A percentile compares a stretch with the other conserved stretches of the same genome.
Evolutionary conservation across 53 echinoderm and acorn worm genomes (phyloP).

Genomic region (Zoroaster sp.): DNA sequence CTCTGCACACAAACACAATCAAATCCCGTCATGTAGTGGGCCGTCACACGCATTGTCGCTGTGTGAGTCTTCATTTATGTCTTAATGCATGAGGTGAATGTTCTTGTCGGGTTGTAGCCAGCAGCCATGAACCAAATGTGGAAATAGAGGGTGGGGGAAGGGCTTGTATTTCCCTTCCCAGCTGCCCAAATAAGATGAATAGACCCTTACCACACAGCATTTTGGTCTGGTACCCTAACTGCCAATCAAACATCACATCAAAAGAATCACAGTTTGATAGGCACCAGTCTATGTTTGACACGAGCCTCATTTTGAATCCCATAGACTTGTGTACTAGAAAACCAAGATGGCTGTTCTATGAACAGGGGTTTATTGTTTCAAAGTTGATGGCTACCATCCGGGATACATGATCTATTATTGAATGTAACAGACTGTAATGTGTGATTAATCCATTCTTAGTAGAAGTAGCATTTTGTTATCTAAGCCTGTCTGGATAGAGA

Average conservation of each 20-base stretch:
- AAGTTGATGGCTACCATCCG: no score
- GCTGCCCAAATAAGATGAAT: no score
- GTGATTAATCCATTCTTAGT: no score
- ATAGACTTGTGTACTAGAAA: no score
- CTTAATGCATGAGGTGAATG: slow-evolving; percentile 12
- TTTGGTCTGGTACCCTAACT: not conserved
- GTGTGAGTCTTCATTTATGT: slow-evolving; percentile 35
- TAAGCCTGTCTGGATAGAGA: no score
- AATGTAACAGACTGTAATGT: no score
- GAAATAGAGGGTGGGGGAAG: not conserved
- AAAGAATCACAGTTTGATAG: not conserved
- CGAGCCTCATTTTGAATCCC: no score
- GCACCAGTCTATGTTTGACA: not conserved
- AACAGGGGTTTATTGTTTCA: no score
- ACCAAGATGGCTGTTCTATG: no score
- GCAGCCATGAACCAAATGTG: not conserved
- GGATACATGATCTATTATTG: no score
- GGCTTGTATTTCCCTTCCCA: not conserved
- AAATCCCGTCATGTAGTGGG: slow-evolving; percentile 30
- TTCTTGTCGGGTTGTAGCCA: not conserved
- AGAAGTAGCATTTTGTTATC: no score
- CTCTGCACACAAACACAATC: slow-evolving; percentile 9
- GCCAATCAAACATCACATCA: not conserved
- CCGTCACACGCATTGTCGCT: slow-evolving; percentile 53
- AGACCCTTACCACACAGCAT: no score